Conservation (phyloP, 2,888 invertebrate species). For the Apotomis turbidana region DNA sequence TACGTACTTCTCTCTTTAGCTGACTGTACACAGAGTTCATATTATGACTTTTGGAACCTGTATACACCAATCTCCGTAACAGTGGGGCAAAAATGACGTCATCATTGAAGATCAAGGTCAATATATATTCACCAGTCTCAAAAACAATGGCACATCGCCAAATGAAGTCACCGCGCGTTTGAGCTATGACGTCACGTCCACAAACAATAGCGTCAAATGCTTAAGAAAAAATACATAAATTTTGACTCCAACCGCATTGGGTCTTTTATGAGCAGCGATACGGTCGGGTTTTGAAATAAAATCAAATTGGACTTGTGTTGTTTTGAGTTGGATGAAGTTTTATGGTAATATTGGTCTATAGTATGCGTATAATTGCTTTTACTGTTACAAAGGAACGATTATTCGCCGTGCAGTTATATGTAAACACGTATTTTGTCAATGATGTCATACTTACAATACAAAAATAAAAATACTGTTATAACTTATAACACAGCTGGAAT, state of each 20-base stretch:
- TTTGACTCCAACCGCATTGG: background rate
- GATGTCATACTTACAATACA: slow-evolving; percentile 8
- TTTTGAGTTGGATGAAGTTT: background rate
- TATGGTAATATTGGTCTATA: slow-evolving; percentile 24
- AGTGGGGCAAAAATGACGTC: slow-evolving; percentile 20
- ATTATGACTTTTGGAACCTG: background rate
- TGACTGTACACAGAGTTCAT: no score
- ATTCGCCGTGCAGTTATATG: slow-evolving; percentile 26
- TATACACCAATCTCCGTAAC: background rate
- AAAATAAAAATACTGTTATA: no score
- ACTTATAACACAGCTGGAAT: no score
- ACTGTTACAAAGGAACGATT: slow-evolving; percentile 28
- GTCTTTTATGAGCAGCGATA: background rate
- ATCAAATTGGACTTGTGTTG: background rate
- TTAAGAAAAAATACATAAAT: background rate
- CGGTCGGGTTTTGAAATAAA: background rate
- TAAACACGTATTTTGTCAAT: slow-evolving; percentile 17
- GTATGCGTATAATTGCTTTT: slow-evolving; percentile 26
- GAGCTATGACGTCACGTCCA: slow-evolving; percentile 31
- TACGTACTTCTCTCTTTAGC: no score
- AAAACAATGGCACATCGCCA: slow-evolving; percentile 51
- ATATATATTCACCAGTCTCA: slow-evolving; percentile 28
- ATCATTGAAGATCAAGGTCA: slow-evolving; percentile 36
- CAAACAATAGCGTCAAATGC: slow-evolving; percentile 3
- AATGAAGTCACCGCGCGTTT: slow-evolving; percentile 43